phyloP scores from a whole-genome alignment of 2,797 vertebrate species.

The Crocodylus rhombifer region DNA sequence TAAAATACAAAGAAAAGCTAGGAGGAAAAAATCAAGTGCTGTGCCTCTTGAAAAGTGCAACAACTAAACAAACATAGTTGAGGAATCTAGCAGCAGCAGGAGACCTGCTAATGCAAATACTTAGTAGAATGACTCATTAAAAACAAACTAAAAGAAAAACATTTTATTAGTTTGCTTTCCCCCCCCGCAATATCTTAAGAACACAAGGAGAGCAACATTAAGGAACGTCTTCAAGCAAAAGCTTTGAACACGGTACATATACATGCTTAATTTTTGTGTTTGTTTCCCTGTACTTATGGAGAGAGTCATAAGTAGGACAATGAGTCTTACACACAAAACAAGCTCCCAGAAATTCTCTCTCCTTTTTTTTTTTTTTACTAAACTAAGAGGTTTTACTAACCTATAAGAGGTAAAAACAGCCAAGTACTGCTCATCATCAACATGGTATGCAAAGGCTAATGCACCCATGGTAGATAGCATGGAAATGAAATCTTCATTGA shows the following conservation, averaged over 20 bases:
- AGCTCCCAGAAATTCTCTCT: background rate
- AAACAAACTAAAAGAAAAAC: conserved; percentile 80
- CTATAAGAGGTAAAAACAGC: background rate
- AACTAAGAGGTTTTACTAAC: background rate
- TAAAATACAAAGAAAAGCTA: background rate
- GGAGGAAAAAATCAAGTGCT: conserved; percentile 30
- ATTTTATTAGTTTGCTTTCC: conserved; percentile 74
- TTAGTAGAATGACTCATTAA: conserved; percentile 77
- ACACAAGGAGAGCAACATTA: conserved; percentile 59
- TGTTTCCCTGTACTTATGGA: background rate
- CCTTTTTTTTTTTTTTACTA: background rate
- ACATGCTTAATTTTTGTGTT: background rate
- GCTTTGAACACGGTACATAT: conserved; percentile 6
- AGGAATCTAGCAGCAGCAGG: conserved; percentile 75
- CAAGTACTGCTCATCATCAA: background rate
- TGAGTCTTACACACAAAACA: background rate
- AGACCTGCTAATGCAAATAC: conserved; percentile 80
- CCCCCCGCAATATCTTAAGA: conserved; percentile 46
- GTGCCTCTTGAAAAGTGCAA: conserved; percentile 69
- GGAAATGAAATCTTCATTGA: background rate
- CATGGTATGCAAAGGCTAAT: background rate
- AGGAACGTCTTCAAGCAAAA: conserved; percentile 58
- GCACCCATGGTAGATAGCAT: background rate
- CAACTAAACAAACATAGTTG: conserved; percentile 78
- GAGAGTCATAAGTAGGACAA: background rate